Conservation (phyloP, 2,113 vertebrate species). For the Fregetta grallaria region DNA sequence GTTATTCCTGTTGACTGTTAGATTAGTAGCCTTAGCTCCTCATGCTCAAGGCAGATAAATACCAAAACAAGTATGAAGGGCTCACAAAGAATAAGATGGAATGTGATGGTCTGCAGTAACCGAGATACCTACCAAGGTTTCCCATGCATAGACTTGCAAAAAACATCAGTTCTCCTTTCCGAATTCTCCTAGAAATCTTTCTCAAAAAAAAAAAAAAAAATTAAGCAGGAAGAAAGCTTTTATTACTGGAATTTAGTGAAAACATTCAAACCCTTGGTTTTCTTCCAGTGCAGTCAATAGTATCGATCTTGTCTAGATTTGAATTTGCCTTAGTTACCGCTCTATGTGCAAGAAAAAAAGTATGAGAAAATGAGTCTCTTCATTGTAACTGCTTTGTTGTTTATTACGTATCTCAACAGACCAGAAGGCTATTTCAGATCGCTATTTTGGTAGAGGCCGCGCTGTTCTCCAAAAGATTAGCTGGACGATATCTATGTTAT, state of each 20-base stretch:
- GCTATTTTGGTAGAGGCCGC: background rate
- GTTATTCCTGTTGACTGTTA: background rate
- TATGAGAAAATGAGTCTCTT: background rate
- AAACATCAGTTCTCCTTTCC: background rate
- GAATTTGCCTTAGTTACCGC: background rate
- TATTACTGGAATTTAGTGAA: background rate
- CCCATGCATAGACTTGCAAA: background rate
- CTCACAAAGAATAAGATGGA: background rate
- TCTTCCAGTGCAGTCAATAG: background rate
- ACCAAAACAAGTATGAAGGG: background rate
- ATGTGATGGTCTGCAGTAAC: background rate
- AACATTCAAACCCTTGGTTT: background rate
- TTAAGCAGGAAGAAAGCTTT: background rate
- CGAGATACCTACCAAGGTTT: background rate
- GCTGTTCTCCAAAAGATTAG: background rate
- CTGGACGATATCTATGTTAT: background rate
- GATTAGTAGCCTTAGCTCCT: background rate
- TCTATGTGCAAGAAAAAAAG: background rate
- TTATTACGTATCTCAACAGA: background rate
- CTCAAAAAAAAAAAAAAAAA: background rate
- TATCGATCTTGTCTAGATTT: background rate
- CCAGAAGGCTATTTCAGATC: background rate
- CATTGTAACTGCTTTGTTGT: background rate
- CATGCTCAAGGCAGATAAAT: background rate
- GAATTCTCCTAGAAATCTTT: background rate